A percentile compares a stretch with the other conserved stretches of the same genome.
Evolutionary conservation across 2,888 invertebrate species (phyloP).

Genomic region (Acleris cristana): DNA sequence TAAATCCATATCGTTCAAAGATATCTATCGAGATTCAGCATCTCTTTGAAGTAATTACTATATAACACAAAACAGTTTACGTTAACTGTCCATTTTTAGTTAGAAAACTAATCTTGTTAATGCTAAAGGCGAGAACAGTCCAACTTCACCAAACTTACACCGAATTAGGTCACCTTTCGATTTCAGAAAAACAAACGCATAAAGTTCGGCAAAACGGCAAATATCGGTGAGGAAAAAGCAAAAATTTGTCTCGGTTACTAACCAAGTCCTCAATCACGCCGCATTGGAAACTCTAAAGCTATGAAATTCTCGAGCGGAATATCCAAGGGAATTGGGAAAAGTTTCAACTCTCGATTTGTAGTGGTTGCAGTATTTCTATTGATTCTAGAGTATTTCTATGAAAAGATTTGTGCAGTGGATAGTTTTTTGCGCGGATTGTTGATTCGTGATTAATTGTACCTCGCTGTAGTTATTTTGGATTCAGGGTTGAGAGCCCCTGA

Average conservation of each 20-base stretch:
- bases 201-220: constrained; percentile 6
- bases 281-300: constrained; percentile 16
- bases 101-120: not conserved
- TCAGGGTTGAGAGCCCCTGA: too few relatives aligned
- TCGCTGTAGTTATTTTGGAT: too few relatives aligned
- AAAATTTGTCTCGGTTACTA: not conserved
- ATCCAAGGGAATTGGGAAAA: constrained; percentile 7
- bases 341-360: constrained; percentile 11
- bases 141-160: not conserved
- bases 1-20: too few relatives aligned
- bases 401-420: not conserved
- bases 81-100: too few relatives aligned
- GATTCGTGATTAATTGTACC: not conserved
- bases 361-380: constrained; percentile 11
- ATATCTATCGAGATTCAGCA: too few relatives aligned
- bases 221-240: constrained; percentile 5
- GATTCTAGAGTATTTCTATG: constrained; percentile 13
- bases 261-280: constrained; percentile 17
- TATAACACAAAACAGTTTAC: too few relatives aligned
- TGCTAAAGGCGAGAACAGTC: not conserved
- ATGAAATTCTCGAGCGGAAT: constrained; percentile 11
- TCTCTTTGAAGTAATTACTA: too few relatives aligned
- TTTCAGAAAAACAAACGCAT: constrained; percentile 18
- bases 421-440: not conserved
- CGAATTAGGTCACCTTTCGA: constrained; percentile 3